These are phyloP conservation scores for Gnathonemus echidnorhynchus DNA, from an alignment of 2,113 vertebrate genomes.

Conservation along the genomic window DNA sequence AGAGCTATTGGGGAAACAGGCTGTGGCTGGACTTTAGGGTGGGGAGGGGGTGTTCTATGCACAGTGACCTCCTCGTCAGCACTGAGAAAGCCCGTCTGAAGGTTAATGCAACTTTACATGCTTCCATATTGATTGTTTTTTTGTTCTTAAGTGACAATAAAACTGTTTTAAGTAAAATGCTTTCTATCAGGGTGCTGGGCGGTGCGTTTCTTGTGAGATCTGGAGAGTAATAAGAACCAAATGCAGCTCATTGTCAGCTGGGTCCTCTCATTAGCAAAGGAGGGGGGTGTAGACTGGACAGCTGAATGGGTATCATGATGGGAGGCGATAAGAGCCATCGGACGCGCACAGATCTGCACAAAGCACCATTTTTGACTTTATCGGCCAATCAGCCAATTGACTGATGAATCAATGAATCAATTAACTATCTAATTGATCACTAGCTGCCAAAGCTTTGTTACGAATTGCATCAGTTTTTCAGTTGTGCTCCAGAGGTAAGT, in stretches of 20 bases:
- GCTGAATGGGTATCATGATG: slow-evolving; percentile 25
- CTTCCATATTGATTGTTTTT: slow-evolving; percentile 6
- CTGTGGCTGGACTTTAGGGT: slow-evolving; percentile 45
- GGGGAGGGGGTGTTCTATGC: slow-evolving; percentile 19
- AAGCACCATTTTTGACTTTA: background rate
- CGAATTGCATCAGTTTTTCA: background rate
- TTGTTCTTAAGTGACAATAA: slow-evolving; percentile 16
- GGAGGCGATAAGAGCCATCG: slow-evolving; percentile 28
- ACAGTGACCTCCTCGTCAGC: slow-evolving; percentile 8
- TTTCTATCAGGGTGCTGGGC: background rate
- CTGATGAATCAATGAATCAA: background rate
- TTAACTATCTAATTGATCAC: background rate
- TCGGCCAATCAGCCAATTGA: background rate
- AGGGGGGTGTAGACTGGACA: background rate
- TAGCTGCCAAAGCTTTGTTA: background rate
- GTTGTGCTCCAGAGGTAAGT: background rate
- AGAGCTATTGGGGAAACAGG: slow-evolving; percentile 53
- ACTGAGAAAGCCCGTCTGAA: slow-evolving; percentile 3
- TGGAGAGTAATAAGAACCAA: slow-evolving; percentile 13
- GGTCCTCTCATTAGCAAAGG: slow-evolving; percentile 7
- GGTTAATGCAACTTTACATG: slow-evolving; percentile 18
- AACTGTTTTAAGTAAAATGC: slow-evolving; percentile 2
- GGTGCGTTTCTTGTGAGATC: slow-evolving; percentile 7
- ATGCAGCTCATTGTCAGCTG: background rate
- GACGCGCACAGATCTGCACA: background rate